Conservation (phyloP, 2,113 vertebrate genomes). For the Riparia riparia region DNA sequence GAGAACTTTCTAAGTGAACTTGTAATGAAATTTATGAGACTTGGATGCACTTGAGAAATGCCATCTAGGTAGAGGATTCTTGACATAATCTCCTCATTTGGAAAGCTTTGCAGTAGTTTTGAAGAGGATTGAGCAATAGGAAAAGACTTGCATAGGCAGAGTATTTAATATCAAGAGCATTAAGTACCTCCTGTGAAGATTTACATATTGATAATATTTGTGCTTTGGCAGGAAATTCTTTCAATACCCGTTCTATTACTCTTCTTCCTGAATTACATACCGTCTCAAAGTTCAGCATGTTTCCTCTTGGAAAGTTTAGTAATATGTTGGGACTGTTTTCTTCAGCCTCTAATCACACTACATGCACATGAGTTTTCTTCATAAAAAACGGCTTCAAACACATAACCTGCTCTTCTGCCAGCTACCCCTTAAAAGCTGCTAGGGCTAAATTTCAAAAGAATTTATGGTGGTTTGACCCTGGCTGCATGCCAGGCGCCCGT, state of each 20-base stretch:
- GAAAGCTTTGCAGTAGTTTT: neutral
- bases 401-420: neutral
- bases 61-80: conserved; percentile 9
- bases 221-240: conserved; percentile 67
- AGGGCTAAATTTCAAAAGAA: neutral
- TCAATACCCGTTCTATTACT: conserved; percentile 62
- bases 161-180: conserved; percentile 61
- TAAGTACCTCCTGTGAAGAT: conserved; percentile 59
- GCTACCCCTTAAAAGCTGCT: neutral
- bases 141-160: conserved; percentile 28
- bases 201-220: conserved; percentile 68
- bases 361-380: neutral
- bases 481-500: neutral
- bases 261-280: conserved; percentile 61
- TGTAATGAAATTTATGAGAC: neutral
- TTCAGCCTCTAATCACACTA: neutral
- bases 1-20: neutral
- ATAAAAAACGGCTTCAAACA: neutral
- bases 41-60: neutral
- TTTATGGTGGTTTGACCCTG: neutral
- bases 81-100: conserved; percentile 5
- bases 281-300: neutral
- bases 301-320: conserved; percentile 19
- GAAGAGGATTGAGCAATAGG: conserved; percentile 35
- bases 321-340: neutral